phyloP scores from a whole-genome alignment of 2,888 invertebrate genomes.

The Eugnorisma glareosa region DNA sequence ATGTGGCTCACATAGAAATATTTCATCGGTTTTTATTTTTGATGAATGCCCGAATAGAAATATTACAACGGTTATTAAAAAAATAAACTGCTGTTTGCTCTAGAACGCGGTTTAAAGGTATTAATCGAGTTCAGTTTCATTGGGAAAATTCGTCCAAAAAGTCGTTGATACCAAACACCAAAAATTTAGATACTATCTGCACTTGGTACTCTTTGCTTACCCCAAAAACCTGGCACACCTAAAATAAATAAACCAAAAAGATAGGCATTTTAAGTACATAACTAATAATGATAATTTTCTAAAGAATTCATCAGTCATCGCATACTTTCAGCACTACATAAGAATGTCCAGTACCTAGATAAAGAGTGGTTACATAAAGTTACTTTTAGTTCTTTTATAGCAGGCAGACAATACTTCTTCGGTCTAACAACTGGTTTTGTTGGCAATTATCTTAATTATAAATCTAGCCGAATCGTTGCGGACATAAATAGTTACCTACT shows the following conservation, averaged over 20 bases:
- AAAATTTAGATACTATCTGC: not conserved
- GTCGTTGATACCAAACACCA: not conserved
- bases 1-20: too few relatives aligned
- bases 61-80: too few relatives aligned
- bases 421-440: not conserved
- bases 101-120: too few relatives aligned
- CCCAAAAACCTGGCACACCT: not conserved
- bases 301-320: not conserved
- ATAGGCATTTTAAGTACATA: not conserved
- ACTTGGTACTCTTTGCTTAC: not conserved
- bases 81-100: too few relatives aligned
- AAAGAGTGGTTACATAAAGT: conserved; percentile 16
- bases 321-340: conserved; percentile 7
- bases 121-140: too few relatives aligned
- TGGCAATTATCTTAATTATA: conserved; percentile 31
- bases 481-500: not conserved
- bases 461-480: conserved; percentile 1
- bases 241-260: not conserved
- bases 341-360: not conserved
- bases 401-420: conserved; percentile 7
- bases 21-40: too few relatives aligned
- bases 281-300: not conserved
- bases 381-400: conserved; percentile 7
- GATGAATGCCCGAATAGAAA: too few relatives aligned
- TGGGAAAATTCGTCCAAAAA: too few relatives aligned